These are phyloP conservation scores for Pampus argenteus DNA, from an alignment of 2,797 vertebrate species.

Conservation along the genomic window DNA sequence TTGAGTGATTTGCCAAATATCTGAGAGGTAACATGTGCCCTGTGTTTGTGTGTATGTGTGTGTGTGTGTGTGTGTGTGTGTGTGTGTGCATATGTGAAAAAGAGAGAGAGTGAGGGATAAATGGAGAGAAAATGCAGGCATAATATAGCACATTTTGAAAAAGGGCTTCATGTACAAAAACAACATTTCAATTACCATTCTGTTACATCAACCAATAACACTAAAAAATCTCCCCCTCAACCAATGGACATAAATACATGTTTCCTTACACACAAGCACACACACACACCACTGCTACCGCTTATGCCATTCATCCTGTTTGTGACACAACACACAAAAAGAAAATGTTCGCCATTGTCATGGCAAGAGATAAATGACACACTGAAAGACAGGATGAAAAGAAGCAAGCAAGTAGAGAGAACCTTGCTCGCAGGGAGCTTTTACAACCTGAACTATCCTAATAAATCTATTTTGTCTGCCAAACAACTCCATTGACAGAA, in stretches of 20 bases:
- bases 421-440: conserved; percentile 42
- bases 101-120: conserved; percentile 4
- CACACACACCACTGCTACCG: conserved; percentile 10
- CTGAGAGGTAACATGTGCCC: conserved; percentile 57
- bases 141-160: conserved; percentile 60
- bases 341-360: conserved; percentile 35
- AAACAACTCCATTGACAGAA: conserved; percentile 42
- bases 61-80: conserved; percentile 24
- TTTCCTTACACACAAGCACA: neutral
- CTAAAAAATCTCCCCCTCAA: conserved; percentile 19
- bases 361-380: conserved; percentile 40
- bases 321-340: conserved; percentile 43
- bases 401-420: conserved; percentile 22
- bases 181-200: conserved; percentile 56
- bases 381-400: conserved; percentile 45
- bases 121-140: conserved; percentile 25
- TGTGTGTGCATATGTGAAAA: conserved; percentile 4
- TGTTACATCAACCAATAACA: conserved; percentile 57
- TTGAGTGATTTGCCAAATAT: conserved; percentile 67
- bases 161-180: conserved; percentile 50
- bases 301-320: conserved; percentile 38
- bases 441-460: conserved; percentile 22
- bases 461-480: conserved; percentile 34
- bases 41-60: conserved; percentile 31
- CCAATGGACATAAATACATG: neutral